Conservation (phyloP, 2,888 invertebrate genomes). For the Mongoloraphidia duomilia region DNA sequence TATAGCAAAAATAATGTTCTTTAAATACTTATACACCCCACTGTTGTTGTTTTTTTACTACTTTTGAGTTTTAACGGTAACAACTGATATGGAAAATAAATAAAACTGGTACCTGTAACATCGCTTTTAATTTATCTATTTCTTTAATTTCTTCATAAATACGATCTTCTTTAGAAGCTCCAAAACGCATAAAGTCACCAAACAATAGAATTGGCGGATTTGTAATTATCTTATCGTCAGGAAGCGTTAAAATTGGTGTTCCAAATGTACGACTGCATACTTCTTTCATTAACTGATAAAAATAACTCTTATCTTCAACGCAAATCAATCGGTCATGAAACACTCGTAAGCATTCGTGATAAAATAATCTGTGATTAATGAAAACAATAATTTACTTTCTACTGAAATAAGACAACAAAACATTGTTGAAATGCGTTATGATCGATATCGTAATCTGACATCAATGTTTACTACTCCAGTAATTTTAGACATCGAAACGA, state of each 20-base stretch:
- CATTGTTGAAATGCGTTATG: neutral
- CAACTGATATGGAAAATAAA: neutral
- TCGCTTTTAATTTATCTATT: conserved; percentile 48
- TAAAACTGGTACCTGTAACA: conserved; percentile 44
- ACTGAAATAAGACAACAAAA: neutral
- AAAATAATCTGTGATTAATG: conserved; percentile 53
- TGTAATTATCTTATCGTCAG: conserved; percentile 42
- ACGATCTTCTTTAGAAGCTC: conserved; percentile 54
- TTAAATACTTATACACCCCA: too few species aligned
- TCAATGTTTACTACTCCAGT: too few species aligned
- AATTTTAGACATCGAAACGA: too few species aligned
- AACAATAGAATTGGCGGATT: conserved; percentile 57
- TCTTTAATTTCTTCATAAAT: conserved; percentile 75
- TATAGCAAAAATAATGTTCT: too few species aligned
- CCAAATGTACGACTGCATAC: conserved; percentile 51
- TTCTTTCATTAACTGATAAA: conserved; percentile 54
- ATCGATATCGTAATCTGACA: neutral
- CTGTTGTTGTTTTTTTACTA: too few species aligned
- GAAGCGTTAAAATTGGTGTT: conserved; percentile 41
- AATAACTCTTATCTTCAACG: conserved; percentile 64
- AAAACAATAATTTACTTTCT: neutral
- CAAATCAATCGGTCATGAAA: conserved; percentile 84
- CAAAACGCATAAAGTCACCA: conserved; percentile 72
- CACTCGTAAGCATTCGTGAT: conserved; percentile 81
- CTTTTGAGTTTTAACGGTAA: neutral